phyloP scores from a whole-genome alignment of 2,888 invertebrate genomes.

The Drosophila mayaguana region DNA sequence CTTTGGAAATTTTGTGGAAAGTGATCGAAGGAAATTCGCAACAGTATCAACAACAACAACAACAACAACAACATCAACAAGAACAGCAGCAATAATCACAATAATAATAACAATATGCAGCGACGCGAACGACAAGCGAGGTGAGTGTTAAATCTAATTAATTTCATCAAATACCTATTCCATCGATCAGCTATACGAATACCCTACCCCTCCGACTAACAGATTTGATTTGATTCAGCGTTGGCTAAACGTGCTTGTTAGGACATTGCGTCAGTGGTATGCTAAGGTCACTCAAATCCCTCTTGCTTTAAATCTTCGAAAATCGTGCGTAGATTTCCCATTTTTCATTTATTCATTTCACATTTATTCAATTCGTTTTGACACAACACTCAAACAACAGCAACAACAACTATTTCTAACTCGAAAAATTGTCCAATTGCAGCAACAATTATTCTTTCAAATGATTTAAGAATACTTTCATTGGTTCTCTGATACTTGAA shows the following conservation, averaged over 20 bases:
- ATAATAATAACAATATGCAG: slow-evolving; percentile 58
- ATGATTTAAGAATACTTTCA: background rate
- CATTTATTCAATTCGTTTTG: slow-evolving; percentile 14
- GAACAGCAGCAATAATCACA: slow-evolving; percentile 6
- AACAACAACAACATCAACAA: slow-evolving; percentile 10
- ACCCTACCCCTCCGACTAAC: slow-evolving; percentile 18
- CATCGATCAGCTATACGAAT: background rate
- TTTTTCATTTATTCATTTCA: slow-evolving; percentile 3
- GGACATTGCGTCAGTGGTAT: slow-evolving; percentile 28
- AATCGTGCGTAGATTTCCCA: slow-evolving; percentile 27
- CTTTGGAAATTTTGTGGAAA: slow-evolving; percentile 65
- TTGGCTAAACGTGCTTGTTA: slow-evolving; percentile 28
- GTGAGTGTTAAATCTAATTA: slow-evolving; percentile 46
- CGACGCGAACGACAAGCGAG: slow-evolving; percentile 72
- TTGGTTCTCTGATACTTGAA: background rate
- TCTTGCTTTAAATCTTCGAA: background rate
- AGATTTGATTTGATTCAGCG: slow-evolving; percentile 17
- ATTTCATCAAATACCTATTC: background rate
- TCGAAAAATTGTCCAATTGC: background rate
- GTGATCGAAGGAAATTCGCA: slow-evolving; percentile 49
- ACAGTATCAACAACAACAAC: slow-evolving; percentile 7
- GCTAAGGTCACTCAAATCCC: slow-evolving; percentile 6
- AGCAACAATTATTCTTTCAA: background rate
- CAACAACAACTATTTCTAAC: background rate
- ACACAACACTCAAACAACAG: slow-evolving; percentile 8